Conservation (phyloP, 2,797 vertebrate genomes). For the Cichlasoma orientale region DNA sequence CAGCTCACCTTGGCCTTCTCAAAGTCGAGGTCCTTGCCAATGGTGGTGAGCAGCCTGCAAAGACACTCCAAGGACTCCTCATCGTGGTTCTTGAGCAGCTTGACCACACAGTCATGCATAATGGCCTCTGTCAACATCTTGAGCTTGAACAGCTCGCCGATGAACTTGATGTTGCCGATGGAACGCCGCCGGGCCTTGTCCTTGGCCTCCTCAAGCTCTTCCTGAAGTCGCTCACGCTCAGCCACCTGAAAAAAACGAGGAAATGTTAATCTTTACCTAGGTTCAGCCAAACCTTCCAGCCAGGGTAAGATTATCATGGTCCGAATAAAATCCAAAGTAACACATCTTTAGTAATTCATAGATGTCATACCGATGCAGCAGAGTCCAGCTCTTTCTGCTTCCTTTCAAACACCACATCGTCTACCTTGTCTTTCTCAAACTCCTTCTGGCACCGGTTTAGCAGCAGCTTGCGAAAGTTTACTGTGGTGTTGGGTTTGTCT, state of each 20-base stretch:
- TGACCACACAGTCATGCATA: conserved; percentile 98
- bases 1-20: conserved; percentile 94
- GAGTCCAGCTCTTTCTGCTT: conserved; percentile 97
- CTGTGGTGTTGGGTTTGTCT: conserved; percentile 92
- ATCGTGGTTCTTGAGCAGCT: conserved; percentile 96
- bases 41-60: conserved; percentile 94
- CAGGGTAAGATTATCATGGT: not conserved
- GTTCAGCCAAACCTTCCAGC: not conserved
- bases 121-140: conserved; percentile 98
- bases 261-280: not conserved
- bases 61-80: conserved; percentile 95
- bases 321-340: not conserved
- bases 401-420: conserved; percentile 95
- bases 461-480: conserved; percentile 96
- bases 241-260: conserved; percentile 76
- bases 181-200: conserved; percentile 94
- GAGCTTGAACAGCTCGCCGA: conserved; percentile 96
- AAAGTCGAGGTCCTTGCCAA: conserved; percentile 97
- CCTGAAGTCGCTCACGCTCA: conserved; percentile 90
- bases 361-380: conserved; percentile 84
- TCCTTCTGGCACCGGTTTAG: conserved; percentile 98
- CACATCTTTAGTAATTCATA: not conserved
- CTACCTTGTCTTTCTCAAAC: conserved; percentile 97
- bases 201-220: conserved; percentile 93
- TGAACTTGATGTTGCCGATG: conserved; percentile 97